Percentiles rank a stretch among this genome's conserved stretches.
Conservation (phyloP, 2,888 invertebrate species). For the Heterodera filipjevi region DNA sequence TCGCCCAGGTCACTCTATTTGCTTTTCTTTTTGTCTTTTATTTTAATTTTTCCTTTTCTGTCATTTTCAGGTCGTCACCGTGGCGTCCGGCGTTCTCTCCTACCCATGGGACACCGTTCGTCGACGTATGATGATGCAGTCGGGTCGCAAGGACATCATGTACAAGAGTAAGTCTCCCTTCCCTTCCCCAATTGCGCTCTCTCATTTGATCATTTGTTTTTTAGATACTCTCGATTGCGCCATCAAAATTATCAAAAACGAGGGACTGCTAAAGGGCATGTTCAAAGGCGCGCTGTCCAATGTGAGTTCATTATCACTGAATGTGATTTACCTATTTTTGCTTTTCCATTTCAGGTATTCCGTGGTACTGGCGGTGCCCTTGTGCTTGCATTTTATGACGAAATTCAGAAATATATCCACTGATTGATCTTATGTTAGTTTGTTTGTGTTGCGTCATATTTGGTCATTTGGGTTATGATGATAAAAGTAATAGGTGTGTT, state of each 20-base stretch:
- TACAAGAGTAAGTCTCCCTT: conserved; percentile 75
- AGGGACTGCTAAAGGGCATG: conserved; percentile 78
- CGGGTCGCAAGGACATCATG: conserved; percentile 76
- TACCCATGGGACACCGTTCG: conserved; percentile 94
- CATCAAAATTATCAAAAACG: conserved; percentile 75
- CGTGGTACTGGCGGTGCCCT: conserved; percentile 92
- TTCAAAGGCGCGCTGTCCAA: conserved; percentile 75
- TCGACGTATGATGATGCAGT: conserved; percentile 99
- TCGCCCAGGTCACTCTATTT: conserved; percentile 48
- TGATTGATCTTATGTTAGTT: too few relatives aligned
- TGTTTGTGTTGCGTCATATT: too few relatives aligned
- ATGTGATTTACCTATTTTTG: too few relatives aligned
- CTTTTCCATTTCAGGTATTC: too few relatives aligned
- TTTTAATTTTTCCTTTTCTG: not conserved
- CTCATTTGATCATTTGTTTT: not conserved
- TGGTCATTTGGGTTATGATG: too few relatives aligned
- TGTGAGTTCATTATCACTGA: too few relatives aligned
- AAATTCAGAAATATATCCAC: conserved; percentile 38
- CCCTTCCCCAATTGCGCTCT: not conserved
- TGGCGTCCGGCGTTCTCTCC: conserved; percentile 87
- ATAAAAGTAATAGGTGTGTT: too few relatives aligned
- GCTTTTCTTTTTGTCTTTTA: not conserved
- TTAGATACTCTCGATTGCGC: conserved; percentile 83
- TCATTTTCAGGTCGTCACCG: conserved; percentile 71
- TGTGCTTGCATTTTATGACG: conserved; percentile 81